Base-by-base conservation (phyloP, 2,888 invertebrate genomes). In the Diaphora mendica region DNA sequence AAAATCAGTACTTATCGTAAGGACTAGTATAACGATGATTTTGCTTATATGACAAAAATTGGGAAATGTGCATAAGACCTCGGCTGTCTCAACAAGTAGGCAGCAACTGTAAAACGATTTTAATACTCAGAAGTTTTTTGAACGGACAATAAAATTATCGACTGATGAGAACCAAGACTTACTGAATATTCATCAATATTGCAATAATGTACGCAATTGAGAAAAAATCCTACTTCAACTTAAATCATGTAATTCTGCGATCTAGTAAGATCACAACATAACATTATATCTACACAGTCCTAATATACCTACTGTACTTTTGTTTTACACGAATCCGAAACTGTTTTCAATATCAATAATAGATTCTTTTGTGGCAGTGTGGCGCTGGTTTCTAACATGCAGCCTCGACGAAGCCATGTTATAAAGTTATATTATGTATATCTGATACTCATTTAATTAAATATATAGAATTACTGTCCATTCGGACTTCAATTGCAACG, bases 331-430 rank as follows among this genome's bases (percentile, higher is more conserved):
- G 30, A 17, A 8, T 55, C 9, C 51, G 2, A 30, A 30, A 62
- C 7, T 62, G 62, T 62, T 30, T 62, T 62, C 15, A 17, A 26
- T 17, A 7, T 62, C 30, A 62, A 26, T 44, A 30, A 26, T 67
- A 35, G 30, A n/a, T 69, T 44, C 33, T 73, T 33, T 71, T 44
- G 48, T 23, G 81, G 81, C 81, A 80, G 81, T 81, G 81, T 78
- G 80, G 80, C 30, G 81, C 81, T 79, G 79, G 81, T 11, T 48
- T 78, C 74, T 73, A 81, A 81, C 76, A 78, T 73, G 0, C 74
- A 76, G 75, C 20, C 67, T 39, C 79, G 79, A 79, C 81, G 65
- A 26, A 30, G 13, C 26, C 15, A 59, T 30, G 59, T 59, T 55
- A 26, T 26, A 13, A 11, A 11, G 9, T 2, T 35, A 35, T 4